phyloP scores from a whole-genome alignment of 2,113 vertebrate species.

The Aegotheles bennettii region DNA sequence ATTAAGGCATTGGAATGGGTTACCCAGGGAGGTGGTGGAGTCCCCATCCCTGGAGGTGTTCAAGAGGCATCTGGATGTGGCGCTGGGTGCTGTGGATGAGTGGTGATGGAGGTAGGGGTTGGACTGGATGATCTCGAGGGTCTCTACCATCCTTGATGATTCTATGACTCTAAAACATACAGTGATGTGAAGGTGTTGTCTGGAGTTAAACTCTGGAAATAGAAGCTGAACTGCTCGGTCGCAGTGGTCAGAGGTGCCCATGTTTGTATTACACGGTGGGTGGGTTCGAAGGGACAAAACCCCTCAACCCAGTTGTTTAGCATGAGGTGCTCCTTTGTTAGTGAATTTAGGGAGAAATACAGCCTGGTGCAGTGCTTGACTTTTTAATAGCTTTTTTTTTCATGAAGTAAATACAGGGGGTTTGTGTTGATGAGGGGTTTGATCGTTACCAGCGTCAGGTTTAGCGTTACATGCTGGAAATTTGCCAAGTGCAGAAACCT shows the following conservation, averaged over 20 bases:
- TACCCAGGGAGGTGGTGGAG: too few relatives aligned
- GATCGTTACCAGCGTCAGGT: neutral
- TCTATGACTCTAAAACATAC: too few relatives aligned
- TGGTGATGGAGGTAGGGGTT: too few relatives aligned
- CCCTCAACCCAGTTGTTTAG: neutral
- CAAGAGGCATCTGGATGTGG: too few relatives aligned
- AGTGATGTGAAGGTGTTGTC: neutral
- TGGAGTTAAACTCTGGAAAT: neutral
- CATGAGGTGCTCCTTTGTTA: neutral
- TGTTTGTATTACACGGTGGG: rapidly evolving
- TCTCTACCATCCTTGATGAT: too few relatives aligned
- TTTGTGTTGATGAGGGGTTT: neutral
- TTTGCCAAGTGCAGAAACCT: neutral
- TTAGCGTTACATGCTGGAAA: neutral
- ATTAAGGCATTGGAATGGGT: too few relatives aligned
- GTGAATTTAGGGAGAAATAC: neutral
- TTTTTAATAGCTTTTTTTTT: neutral
- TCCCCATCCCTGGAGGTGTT: too few relatives aligned
- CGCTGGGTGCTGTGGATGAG: too few relatives aligned
- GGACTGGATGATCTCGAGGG: too few relatives aligned
- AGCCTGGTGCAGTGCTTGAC: neutral
- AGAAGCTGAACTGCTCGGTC: rapidly evolving
- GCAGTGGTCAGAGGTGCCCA: rapidly evolving
- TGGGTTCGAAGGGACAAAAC: neutral
- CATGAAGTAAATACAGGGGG: neutral